Evolutionary conservation across 1,140 invertebrate species (phyloP).

Genomic region (Daktulosphaira vitifoliae): DNA sequence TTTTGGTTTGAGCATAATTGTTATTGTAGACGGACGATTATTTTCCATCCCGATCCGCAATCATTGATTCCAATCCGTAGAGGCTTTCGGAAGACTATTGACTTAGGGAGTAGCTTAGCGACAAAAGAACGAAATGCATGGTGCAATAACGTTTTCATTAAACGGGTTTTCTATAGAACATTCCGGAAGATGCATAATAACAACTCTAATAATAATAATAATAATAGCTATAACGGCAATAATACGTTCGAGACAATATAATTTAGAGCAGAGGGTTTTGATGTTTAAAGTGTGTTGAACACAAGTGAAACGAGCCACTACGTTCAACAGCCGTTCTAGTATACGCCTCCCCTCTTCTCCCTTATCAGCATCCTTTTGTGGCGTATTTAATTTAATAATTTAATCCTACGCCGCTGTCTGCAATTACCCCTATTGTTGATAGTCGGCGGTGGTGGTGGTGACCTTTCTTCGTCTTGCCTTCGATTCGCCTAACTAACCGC

Average conservation of each 20-base stretch:
- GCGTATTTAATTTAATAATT: slow-evolving; percentile 33
- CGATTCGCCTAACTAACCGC: slow-evolving; percentile 6
- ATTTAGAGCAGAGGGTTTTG: slow-evolving; percentile 6
- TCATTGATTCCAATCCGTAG: too few species aligned
- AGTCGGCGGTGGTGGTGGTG: background rate
- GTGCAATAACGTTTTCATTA: slow-evolving; percentile 4
- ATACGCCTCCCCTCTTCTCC: too few species aligned
- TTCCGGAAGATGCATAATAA: background rate
- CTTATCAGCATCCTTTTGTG: slow-evolving; percentile 10
- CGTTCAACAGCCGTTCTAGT: background rate
- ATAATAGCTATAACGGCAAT: background rate
- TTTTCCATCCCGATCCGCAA: too few species aligned
- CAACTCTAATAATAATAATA: background rate
- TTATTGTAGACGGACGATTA: too few species aligned
- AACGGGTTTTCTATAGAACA: background rate
- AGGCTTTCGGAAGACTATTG: too few species aligned
- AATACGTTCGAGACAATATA: background rate
- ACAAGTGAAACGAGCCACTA: background rate
- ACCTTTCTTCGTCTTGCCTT: background rate
- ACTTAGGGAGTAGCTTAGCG: too few species aligned
- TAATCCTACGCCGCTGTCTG: slow-evolving; percentile 29
- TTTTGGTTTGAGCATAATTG: too few species aligned
- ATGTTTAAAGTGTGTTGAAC: slow-evolving; percentile 7
- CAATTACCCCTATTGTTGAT: slow-evolving; percentile 31
- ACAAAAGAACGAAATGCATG: too few species aligned